phyloP scores from a whole-genome alignment of 1,140 invertebrate species.

The Drosophila kikkawai region DNA sequence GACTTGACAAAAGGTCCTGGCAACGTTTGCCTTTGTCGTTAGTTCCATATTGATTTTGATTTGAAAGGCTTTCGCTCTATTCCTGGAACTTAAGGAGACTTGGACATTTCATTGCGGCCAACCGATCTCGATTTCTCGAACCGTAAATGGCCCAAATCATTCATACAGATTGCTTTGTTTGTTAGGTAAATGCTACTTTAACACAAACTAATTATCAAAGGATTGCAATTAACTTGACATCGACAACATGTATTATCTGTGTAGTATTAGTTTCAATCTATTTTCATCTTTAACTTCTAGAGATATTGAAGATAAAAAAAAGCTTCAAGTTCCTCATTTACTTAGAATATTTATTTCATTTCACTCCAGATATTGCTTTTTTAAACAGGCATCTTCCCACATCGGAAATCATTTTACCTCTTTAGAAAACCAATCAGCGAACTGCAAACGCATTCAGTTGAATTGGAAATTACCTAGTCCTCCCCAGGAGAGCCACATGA shows the following conservation, averaged over 20 bases:
- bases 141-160: conserved; percentile 3
- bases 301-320: neutral
- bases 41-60: conserved; percentile 44
- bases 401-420: conserved; percentile 15
- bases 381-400: neutral
- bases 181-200: neutral
- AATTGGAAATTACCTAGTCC: conserved; percentile 39
- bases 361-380: conserved; percentile 6
- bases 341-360: neutral
- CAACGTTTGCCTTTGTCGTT: conserved; percentile 43
- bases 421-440: conserved; percentile 30
- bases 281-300: neutral
- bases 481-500: conserved; percentile 47
- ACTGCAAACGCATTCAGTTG: conserved; percentile 20
- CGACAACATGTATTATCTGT: neutral
- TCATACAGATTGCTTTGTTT: neutral
- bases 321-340: too few relatives aligned
- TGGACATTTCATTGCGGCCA: conserved; percentile 5
- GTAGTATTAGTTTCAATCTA: too few relatives aligned
- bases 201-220: neutral
- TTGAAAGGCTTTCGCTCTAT: conserved; percentile 24
- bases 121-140: conserved; percentile 11
- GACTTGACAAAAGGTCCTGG: conserved; percentile 67
- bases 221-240: conserved; percentile 1
- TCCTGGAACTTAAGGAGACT: neutral